Percentiles rank a stretch among this genome's conserved stretches.
Conservation (phyloP, 2,113 vertebrate genomes). For the Sylvia atricapilla region DNA sequence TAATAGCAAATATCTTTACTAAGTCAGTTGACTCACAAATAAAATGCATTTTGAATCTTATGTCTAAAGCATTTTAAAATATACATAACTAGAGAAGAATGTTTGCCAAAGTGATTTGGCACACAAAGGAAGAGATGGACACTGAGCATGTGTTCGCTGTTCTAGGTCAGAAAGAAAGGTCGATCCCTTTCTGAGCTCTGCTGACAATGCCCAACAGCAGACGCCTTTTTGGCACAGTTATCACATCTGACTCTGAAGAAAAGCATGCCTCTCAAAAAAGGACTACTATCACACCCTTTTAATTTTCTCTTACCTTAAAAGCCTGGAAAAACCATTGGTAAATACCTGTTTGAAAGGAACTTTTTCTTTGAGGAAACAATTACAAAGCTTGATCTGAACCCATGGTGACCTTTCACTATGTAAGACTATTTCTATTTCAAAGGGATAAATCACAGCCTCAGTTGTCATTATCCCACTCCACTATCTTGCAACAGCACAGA, state of each 20-base stretch:
- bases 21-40: neutral
- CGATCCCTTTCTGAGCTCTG: rapidly evolving
- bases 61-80: neutral
- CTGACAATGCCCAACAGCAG: neutral
- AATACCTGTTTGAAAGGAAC: neutral
- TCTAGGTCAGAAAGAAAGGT: neutral
- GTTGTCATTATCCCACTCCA: neutral
- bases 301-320: neutral
- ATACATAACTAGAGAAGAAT: neutral
- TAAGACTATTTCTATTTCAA: neutral
- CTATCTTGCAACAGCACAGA: neutral
- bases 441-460: neutral
- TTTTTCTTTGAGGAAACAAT: neutral
- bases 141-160: neutral
- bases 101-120: neutral
- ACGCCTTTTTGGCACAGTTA: neutral
- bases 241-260: neutral
- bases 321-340: neutral
- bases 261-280: neutral
- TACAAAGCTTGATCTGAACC: neutral
- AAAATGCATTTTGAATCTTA: neutral
- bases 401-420: neutral
- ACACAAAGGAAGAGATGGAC: neutral
- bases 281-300: neutral
- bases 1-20: neutral